Conservation (phyloP, 2,797 vertebrate genomes). For the Fistularia commersonii region DNA sequence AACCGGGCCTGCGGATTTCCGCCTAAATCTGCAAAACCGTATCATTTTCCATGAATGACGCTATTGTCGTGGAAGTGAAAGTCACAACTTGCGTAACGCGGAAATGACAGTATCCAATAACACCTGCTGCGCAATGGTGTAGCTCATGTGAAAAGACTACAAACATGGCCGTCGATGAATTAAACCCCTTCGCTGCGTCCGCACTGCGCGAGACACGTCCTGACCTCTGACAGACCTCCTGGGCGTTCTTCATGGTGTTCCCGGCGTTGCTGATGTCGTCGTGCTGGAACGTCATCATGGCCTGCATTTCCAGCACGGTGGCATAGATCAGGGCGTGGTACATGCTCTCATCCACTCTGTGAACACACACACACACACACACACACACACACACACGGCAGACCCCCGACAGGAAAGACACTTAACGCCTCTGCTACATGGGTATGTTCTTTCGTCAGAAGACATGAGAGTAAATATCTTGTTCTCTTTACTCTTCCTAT, state of each 20-base stretch:
- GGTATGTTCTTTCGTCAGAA: too few relatives aligned
- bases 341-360: constrained; percentile 80
- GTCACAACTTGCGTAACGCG: not conserved
- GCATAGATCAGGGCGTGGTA: constrained; percentile 87
- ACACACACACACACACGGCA: too few relatives aligned
- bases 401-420: too few relatives aligned
- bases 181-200: too few relatives aligned
- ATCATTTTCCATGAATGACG: too few relatives aligned
- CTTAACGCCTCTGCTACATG: too few relatives aligned
- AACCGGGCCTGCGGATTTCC: constrained; percentile 63
- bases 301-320: constrained; percentile 86
- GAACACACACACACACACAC: constrained; percentile 6
- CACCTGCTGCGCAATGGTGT: too few relatives aligned
- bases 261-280: constrained; percentile 82
- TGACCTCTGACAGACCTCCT: constrained; percentile 85
- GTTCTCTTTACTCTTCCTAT: constrained; percentile 16
- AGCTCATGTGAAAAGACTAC: too few relatives aligned
- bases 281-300: constrained; percentile 87
- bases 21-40: constrained; percentile 68
- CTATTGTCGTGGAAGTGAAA: not conserved
- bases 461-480: constrained; percentile 20
- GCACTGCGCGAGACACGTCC: not conserved
- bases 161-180: too few relatives aligned
- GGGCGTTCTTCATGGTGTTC: constrained; percentile 82
- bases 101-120: not conserved